Conservation (phyloP, 2,113 vertebrate species). For the Rhagologus leucostigma region DNA sequence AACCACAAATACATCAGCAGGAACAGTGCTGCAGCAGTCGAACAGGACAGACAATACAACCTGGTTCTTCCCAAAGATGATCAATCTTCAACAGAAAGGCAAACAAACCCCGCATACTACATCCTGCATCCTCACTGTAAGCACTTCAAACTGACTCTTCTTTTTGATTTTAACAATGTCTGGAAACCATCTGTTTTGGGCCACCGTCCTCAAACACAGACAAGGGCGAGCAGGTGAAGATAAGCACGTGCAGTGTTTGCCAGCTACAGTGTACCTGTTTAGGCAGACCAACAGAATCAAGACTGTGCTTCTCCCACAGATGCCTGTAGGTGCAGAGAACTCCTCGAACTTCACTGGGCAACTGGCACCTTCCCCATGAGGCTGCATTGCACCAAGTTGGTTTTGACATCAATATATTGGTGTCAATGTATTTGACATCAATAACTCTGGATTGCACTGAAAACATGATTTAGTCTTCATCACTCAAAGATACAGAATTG, state of each 20-base stretch:
- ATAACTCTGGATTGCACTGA: not conserved
- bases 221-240: not conserved
- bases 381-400: accelerated
- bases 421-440: not conserved
- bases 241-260: not conserved
- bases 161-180: not conserved
- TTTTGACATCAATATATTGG: not conserved
- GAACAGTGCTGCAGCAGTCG: not conserved
- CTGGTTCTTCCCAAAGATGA: not conserved
- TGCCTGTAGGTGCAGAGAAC: not conserved
- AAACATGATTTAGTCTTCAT: not conserved
- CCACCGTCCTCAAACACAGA: not conserved
- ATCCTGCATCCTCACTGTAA: not conserved
- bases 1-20: not conserved
- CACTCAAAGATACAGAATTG: not conserved
- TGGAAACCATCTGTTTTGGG: not conserved
- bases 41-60: not conserved
- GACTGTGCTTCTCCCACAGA: not conserved
- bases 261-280: accelerated
- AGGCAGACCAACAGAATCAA: not conserved
- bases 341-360: not conserved
- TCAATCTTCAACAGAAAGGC: not conserved
- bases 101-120: not conserved
- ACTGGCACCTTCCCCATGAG: not conserved
- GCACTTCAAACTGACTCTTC: not conserved